Evolutionary conservation across 2,888 invertebrate species (phyloP).

Genomic region (Euzophera pinguis): DNA sequence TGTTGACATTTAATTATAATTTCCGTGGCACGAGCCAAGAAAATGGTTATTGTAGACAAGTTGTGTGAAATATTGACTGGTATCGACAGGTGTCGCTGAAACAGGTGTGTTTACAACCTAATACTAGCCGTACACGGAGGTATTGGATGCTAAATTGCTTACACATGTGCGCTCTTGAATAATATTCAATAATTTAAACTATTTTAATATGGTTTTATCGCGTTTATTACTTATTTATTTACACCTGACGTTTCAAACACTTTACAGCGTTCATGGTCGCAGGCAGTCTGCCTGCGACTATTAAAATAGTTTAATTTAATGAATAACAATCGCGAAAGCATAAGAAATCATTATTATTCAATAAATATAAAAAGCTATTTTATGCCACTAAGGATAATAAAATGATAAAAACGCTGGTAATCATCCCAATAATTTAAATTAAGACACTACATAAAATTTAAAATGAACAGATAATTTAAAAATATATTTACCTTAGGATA

Average conservation of each 20-base stretch:
- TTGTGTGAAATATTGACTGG: slow-evolving; percentile 42
- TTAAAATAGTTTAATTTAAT: too few species aligned
- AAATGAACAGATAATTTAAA: background rate
- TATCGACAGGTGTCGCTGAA: slow-evolving; percentile 37
- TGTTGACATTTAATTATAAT: slow-evolving; percentile 47
- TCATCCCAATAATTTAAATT: background rate
- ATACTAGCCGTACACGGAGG: slow-evolving; percentile 13
- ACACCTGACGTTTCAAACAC: too few species aligned
- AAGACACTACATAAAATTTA: too few species aligned
- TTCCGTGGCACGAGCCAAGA: slow-evolving; percentile 26
- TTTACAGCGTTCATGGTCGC: too few species aligned
- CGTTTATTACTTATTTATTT: too few species aligned
- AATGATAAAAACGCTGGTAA: slow-evolving; percentile 6
- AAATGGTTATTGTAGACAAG: slow-evolving; percentile 21
- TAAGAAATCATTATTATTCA: too few species aligned
- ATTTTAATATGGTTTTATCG: too few species aligned
- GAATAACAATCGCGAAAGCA: too few species aligned
- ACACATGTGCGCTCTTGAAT: background rate
- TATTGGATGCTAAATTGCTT: slow-evolving; percentile 9
- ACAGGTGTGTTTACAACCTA: slow-evolving; percentile 24
- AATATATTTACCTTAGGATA: too few species aligned
- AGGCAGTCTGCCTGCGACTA: too few species aligned
- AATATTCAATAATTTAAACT: background rate
- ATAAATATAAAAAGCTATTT: background rate
- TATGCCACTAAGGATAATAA: background rate